These are phyloP conservation scores for Tethya wilhelma DNA, from an alignment of 37 sponge, comb jelly and placozoan genomes.

Conservation along the genomic window DNA sequence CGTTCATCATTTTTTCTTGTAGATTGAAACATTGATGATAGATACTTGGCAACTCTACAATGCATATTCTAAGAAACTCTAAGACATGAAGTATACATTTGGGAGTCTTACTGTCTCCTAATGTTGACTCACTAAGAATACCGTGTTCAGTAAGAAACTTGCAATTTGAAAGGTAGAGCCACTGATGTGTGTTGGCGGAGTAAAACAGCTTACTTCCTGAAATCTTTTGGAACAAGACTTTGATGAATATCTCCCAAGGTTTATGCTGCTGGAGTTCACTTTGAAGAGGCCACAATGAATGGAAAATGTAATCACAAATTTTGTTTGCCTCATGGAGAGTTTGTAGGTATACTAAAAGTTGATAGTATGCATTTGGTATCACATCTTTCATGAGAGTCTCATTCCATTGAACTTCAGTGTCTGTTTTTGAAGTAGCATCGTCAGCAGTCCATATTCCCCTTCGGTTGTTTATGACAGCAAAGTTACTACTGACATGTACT, in stretches of 20 bases:
- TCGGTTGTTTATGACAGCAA: conserved; percentile 68
- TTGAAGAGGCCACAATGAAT: conserved; percentile 43
- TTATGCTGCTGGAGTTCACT: conserved; percentile 4
- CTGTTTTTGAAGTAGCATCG: neutral
- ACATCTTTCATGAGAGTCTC: conserved; percentile 24
- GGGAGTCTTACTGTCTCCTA: too few relatives aligned
- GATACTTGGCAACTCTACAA: too few relatives aligned
- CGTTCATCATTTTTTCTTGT: too few relatives aligned
- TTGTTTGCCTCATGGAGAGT: neutral
- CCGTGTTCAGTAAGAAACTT: conserved; percentile 24
- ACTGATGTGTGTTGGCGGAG: conserved; percentile 10
- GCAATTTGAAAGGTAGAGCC: conserved; percentile 24
- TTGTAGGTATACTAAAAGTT: conserved; percentile 22
- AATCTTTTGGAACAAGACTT: conserved; percentile 1
- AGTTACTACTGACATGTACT: conserved; percentile 61
- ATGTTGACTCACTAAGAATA: conserved; percentile 14
- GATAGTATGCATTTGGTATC: conserved; percentile 40
- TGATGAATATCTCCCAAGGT: conserved; percentile 30
- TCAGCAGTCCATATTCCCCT: conserved; percentile 67
- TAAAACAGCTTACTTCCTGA: conserved; percentile 23
- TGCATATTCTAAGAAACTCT: conserved; percentile 18
- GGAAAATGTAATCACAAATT: conserved; percentile 27
- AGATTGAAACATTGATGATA: too few relatives aligned
- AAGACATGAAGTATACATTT: conserved; percentile 16
- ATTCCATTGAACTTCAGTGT: conserved; percentile 45